Conservation (phyloP, 2,113 vertebrate species). For the Felis chaus region DNA sequence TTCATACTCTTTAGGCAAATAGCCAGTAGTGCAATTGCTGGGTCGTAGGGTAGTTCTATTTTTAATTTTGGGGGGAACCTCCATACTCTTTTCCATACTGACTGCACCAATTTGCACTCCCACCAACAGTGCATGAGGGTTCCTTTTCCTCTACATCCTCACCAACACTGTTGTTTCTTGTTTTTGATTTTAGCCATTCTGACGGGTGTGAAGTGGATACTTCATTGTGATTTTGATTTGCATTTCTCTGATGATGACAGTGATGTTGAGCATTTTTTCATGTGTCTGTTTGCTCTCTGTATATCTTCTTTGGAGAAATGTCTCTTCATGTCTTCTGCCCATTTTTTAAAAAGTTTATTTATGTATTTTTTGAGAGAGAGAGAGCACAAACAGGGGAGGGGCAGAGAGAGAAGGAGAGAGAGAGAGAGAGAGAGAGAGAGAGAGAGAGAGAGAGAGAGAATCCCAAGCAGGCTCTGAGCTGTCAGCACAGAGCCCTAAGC, state of each 20-base stretch:
- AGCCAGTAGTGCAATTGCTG: neutral
- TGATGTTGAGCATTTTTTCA: neutral
- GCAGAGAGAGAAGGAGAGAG: too few relatives aligned
- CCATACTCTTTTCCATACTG: neutral
- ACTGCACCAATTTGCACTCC: neutral
- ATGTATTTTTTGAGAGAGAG: too few relatives aligned
- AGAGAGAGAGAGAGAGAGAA: too few relatives aligned
- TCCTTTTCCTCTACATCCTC: neutral
- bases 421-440: too few relatives aligned
- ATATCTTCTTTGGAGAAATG: neutral
- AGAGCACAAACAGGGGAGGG: too few relatives aligned
- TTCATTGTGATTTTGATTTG: neutral
- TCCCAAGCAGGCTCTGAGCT: too few relatives aligned
- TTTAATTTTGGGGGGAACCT: neutral
- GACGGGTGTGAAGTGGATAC: neutral
- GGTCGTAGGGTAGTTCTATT: neutral
- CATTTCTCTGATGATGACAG: neutral
- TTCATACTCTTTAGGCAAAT: neutral
- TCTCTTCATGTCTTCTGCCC: neutral
- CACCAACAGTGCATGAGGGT: neutral
- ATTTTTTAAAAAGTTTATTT: neutral
- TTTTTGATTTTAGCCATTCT: neutral
- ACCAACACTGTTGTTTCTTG: neutral
- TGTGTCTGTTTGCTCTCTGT: neutral
- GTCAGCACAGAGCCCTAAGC: too few relatives aligned